phyloP scores from a whole-genome alignment of 2,113 vertebrate species.

The Rhinogobius similis region DNA sequence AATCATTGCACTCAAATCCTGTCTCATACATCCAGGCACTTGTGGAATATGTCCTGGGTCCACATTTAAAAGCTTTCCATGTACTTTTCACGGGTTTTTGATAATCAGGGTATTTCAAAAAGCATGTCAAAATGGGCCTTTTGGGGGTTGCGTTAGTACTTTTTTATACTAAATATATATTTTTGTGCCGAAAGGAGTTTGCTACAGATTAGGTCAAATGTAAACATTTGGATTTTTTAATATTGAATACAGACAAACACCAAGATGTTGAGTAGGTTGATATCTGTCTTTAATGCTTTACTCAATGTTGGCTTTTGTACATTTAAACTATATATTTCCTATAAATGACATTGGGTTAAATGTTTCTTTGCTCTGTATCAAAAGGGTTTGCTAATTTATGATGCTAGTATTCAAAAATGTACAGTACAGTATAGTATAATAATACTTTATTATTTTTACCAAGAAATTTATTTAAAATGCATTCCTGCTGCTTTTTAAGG shows the following conservation, averaged over 20 bases:
- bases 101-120: slow-evolving; percentile 2
- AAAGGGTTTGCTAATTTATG: background rate
- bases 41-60: slow-evolving; percentile 15
- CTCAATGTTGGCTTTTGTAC: background rate
- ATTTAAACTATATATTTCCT: background rate
- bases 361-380: background rate
- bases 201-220: background rate
- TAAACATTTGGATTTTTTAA: background rate
- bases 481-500: background rate
- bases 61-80: background rate
- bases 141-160: background rate
- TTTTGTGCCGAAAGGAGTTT: background rate
- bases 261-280: background rate
- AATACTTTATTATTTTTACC: background rate
- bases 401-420: background rate
- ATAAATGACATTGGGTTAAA: background rate
- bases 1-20: slow-evolving; percentile 14
- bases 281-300: background rate
- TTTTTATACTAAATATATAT: background rate
- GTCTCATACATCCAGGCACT: slow-evolving; percentile 6
- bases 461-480: background rate
- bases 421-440: background rate
- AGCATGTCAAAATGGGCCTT: background rate
- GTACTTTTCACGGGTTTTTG: background rate
- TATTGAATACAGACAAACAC: background rate